Percentiles rank a stretch among this genome's conserved stretches.
These are phyloP conservation scores for Oceanites oceanicus DNA, from an alignment of 2,113 vertebrate species.

Conservation along the genomic window DNA sequence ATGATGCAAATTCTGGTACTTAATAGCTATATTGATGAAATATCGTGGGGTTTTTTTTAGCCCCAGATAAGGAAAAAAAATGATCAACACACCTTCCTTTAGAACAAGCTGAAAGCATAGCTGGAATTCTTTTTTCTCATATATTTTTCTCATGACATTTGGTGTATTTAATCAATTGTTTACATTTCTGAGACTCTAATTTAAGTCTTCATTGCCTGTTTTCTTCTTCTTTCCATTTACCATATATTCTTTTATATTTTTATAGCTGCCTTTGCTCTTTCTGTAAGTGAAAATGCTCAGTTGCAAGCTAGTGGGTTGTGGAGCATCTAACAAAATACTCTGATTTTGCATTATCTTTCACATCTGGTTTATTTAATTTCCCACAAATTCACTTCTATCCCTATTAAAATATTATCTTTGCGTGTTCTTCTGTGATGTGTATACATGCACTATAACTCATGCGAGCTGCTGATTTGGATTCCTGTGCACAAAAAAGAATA, in stretches of 20 bases:
- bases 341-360: not conserved
- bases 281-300: not conserved
- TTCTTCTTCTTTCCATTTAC: not conserved
- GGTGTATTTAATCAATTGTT: not conserved
- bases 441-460: not conserved
- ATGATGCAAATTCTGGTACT: not conserved
- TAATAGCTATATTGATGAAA: not conserved
- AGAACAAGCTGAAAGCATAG: not conserved
- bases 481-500: not conserved
- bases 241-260: not conserved
- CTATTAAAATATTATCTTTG: not conserved
- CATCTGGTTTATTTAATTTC: not conserved
- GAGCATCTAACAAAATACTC: not conserved
- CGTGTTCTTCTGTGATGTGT: not conserved
- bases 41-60: not conserved
- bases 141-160: not conserved
- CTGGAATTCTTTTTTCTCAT: not conserved
- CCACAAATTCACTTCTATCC: not conserved
- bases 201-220: not conserved
- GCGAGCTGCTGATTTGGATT: not conserved
- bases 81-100: not conserved
- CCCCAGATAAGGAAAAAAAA: not conserved
- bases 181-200: not conserved
- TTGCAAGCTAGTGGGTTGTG: not conserved
- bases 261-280: not conserved